Evolutionary conservation across 2,888 invertebrate genomes (phyloP), one percentile per base, ranked within the genome.

Genomic region (Pandemis heparana): DNA sequence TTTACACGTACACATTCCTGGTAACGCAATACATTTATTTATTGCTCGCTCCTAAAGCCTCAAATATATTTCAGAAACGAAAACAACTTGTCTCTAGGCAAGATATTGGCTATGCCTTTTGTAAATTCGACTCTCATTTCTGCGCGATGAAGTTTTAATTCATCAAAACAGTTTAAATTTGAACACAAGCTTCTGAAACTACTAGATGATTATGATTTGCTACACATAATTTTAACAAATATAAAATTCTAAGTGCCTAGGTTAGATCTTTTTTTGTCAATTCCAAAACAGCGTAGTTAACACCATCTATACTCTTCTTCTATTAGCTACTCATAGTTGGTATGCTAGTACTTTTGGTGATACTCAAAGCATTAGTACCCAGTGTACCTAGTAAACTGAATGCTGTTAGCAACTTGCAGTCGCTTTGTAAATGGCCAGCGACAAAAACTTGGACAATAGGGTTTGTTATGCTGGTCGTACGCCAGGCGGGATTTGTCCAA

Each of bases 361-460:
- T 23, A 56, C 12, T 16, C 16, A 43, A 23, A n/a, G 23, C 23
- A 12, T 32, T 10, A 56, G 23, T n/a, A 60, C 32, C 14, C 5
- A 18, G 41, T 41, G 60, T 32, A 38, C 38, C n/a, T 38, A 60
- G 14, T 38, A 18, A 60, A 16, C 65, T 9, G 9, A 51, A 38
- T 51, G 65, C 51, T 38, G 51, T 51, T 65, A 48, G 9, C 38
- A 51, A 38, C 64, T 65, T 16, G 51, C 65, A 65, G 32, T 51
- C 43, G 62, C 51, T 62, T 67, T 62, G 62, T 56, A 56, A 67
- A 62, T 68, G 51, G 67, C 67, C 56, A 18, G 53, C 61, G 61
- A 10, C 60, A 74, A 70, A 74, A 74, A 74, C 64, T 74, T 74
- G 68, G 48, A 69, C 69, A 69, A 74, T 74, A 43, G 74, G 60